Base-by-base conservation (phyloP, 2,113 vertebrate genomes). In the Rattus rattus region DNA sequence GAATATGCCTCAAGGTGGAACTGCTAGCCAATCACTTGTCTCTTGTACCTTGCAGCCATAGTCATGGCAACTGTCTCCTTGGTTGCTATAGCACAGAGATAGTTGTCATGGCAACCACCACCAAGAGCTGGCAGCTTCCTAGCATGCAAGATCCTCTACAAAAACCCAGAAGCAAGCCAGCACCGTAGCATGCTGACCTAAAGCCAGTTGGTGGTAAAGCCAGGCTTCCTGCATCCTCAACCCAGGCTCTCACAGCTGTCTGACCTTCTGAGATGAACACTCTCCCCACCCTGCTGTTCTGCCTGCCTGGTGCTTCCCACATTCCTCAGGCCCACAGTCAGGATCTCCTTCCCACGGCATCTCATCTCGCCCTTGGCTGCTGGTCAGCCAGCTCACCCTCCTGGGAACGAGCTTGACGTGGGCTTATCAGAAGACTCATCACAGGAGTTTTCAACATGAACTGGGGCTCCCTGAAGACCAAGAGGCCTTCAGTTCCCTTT, bases 301-400 rank as follows among this genome's bases (percentile, higher is more conserved):
- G 79, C 88, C 56, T n/a, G 94, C 91, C 77, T 59, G 67, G 96
- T 91, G 91, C 96, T 96, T 97, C 95, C 97, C 96, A 97, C 96
- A 97, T 96, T 97, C 92, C 95, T 96, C 61, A 77, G 61, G 81
- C 70, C 91, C 92, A 94, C 94, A 26, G 70, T 83, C 94, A 85
- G 93, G 96, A 90, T 90, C 77, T 95, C 95, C 97, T 97, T 98
- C 97, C 97, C 97, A 97, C 96, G 97, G 96, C 97, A 89, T 97
- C 97, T 98, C 97, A 89, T 97, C 97, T 98, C 89, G 69, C 93
- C 96, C 97, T 73, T 95, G 96, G 96, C 95, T 69, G 93, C 94
- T 88, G 81, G 83, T 94, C 97, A 92, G 81, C 95, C 94, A 96
- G 94, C 79, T 87, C 89, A 79, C 93, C 97, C 96, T 96, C 95